Evolutionary conservation across 2,113 vertebrate species (phyloP), one percentile per base, ranked within the genome.

Genomic region (Thermophis baileyi): DNA sequence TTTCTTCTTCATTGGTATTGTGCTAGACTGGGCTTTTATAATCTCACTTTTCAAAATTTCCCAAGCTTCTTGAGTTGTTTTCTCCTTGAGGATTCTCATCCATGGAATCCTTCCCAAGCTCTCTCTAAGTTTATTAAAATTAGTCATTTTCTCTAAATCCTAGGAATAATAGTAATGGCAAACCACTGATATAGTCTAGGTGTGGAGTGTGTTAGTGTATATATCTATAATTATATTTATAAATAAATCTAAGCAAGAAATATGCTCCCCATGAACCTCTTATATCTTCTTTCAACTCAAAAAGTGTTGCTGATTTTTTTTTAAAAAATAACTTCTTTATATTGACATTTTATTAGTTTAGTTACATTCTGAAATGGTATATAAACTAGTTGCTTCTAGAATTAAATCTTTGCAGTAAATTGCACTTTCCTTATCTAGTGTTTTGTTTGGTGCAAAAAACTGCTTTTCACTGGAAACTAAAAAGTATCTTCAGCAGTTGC

Each of bases 371-470:
- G 18, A 91, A 81, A 89, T 35, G 24, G 22, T 49, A 35, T 81
- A 12, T 24, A 51, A 50, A 35, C 7, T 90, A 11, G 18, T 8
- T 10, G 40, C 2, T 94, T 88, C 94, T 93, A 7, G 25, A 92
- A 16, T 44, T 89, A 87, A 86, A 89, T 91, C 57, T 89, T 74
- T 93, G 89, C 90, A 93, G 95, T 94, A 85, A 95, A 95, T 40
- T 63, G 94, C 90, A 94, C 90, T 92, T 94, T 94, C 95, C 95
- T 96, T 93, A 92, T 20, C n/a, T 94, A 87, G 89, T 35, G 49
- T 96, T 95, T 96, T 96, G 95, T 96, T 95, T 96, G 90, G 89
- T 93, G 90, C 89, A 55, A 63, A 25, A 12, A 22, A 81, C 7
- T 81, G 35, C 69, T 81, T 81, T 81, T 40, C 18, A 81, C 35